Evolutionary conservation across 2,797 vertebrate genomes (phyloP), one percentile per base, ranked within the genome.

Genomic region (Fundulus diaphanus): DNA sequence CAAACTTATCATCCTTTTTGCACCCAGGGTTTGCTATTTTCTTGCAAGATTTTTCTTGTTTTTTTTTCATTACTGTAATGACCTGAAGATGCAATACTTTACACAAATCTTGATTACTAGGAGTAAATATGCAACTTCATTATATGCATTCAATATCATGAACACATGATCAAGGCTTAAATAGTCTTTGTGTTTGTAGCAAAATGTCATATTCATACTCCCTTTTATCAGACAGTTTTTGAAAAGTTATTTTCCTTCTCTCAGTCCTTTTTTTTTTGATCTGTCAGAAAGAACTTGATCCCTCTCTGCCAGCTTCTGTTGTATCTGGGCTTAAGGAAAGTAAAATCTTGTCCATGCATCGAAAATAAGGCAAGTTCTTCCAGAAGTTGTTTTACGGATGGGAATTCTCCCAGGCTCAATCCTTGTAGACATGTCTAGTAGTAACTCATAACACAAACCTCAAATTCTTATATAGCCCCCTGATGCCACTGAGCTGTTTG

Each of bases 231-330:
- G 51, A 75, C 52, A 46, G 11, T 49, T 2, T 65, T 61, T 78
- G 29, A 56, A 84, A 78, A 78, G 73, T 72, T 2, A 12, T 79
- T 82, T 81, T 81, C 12, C 42, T 84, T 80, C 74, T 22, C 74
- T 84, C 65, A 42, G 70, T 77, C 44, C 7, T 37, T 81, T 74
- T 56, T 79, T 83, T 69, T 73, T 75, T 44, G 67, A 81, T 81
- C 72, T 80, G 77, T 80, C 77, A 84, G 54, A 72, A 77, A 74
- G 76, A 73, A 74, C 73, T 78, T 68, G 76, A 80, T 78, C 76
- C 66, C 79, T 59, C 76, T 63, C 80, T 61, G 57, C 59, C 49
- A 46, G 29, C 59, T 37, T 70, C 52, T 67, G 59, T 4, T 48
- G 65, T 49, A 61, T 70, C 49, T 56, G 22, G 77, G 48, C 61